A percentile compares a stretch with the other conserved stretches of the same genome.
Conservation (phyloP, 2,888 invertebrate species). For the Cloeon dipterum region DNA sequence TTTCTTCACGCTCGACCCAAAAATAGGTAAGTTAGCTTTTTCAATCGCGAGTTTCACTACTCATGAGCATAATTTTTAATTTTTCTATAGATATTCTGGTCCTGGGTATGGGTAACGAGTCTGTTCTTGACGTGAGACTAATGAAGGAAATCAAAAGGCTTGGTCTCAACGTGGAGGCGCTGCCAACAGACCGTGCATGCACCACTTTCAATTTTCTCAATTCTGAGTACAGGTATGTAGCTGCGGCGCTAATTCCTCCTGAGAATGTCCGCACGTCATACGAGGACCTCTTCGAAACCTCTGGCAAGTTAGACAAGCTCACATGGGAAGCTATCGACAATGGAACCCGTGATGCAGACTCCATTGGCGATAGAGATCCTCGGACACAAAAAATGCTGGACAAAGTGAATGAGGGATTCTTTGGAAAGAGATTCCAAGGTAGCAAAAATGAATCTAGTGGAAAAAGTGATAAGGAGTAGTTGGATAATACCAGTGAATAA, state of each 20-base stretch:
- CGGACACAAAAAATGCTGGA: no score
- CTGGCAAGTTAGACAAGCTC: no score
- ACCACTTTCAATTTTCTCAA: slow-evolving; percentile 81
- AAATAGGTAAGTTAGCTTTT: slow-evolving; percentile 44
- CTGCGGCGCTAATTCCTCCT: slow-evolving; percentile 28
- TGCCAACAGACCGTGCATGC: slow-evolving; percentile 64
- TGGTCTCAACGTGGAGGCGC: slow-evolving; percentile 50
- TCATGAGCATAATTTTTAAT: slow-evolving; percentile 1
- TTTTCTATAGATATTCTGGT: slow-evolving; percentile 20
- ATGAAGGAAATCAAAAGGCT: slow-evolving; percentile 18
- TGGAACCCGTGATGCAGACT: no score
- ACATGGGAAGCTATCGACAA: no score
- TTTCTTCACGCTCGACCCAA: slow-evolving; percentile 63
- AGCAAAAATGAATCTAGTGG: no score
- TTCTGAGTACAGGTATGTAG: slow-evolving; percentile 48
- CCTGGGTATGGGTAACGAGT: slow-evolving; percentile 41
- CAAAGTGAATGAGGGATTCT: no score
- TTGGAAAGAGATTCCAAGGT: no score
- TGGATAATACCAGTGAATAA: no score
- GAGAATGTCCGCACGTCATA: slow-evolving; percentile 8
- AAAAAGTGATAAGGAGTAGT: no score
- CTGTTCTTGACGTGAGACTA: slow-evolving; percentile 17
- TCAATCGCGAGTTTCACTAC: background rate
- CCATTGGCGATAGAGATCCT: no score
- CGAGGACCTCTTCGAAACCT: no score